Evolutionary conservation across 2,113 vertebrate genomes (phyloP), one percentile per base, ranked within the genome.

Genomic region (Lucifuga dentata): DNA sequence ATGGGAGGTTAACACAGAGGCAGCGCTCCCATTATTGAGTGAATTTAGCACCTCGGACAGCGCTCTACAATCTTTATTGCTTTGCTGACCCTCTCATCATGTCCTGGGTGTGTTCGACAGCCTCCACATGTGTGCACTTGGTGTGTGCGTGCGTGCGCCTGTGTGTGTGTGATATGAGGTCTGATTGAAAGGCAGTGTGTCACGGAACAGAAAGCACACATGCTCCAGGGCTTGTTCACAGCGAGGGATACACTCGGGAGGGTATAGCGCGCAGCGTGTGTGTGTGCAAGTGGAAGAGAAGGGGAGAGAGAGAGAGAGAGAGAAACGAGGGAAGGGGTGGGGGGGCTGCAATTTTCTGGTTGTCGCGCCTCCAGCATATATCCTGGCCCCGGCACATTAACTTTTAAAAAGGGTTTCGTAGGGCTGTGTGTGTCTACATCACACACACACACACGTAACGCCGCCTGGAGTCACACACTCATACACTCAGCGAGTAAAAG

Each of bases 151-250:
- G 61, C 21, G 59, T 33, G 53, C 23, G 44, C 91, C 86, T 94
- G 92, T 60, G 66, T 36, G 75, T 74, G 91, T 93, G 92, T 88
- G 92, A 93, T 96, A 94, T 94, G 94, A 92, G 94, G 93, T 93
- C 96, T 97, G 96, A 98, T 97, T 99, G 96, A 98, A 97, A 98
- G 96, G 95, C 96, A 94, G 96, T 94, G 97, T 97, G 97, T 97
- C 96, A 95, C 94, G 94, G 93, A 95, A 92, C 90, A 96, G 95
- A 95, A 95, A 94, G 96, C 95, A 95, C 96, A 96, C 96, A 96
- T 93, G 95, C 96, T 96, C 91, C 92, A 83, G 95, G 95, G 95
- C 95, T 95, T 93, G 93, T 96, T 96, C 95, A 88, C 95, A 94
- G 94, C 90, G 92, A 96, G 92, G 93, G 76, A 95, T 95, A 96